Base-by-base conservation (phyloP, 2,888 invertebrate species). In the Lasioglossum calceatum region DNA sequence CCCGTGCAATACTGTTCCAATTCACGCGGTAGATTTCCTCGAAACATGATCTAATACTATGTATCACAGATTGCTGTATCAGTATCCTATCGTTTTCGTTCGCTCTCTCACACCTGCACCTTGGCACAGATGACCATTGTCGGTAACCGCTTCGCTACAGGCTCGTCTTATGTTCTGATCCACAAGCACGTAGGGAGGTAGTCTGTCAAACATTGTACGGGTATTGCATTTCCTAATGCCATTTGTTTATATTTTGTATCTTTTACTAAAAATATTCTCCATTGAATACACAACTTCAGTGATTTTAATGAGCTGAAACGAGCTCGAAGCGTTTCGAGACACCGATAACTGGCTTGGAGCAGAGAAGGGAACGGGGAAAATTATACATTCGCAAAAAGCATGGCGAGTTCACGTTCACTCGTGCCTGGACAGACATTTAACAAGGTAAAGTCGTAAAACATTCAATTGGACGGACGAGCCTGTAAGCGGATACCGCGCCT, bases 371-470 rank as follows among this genome's bases (percentile, higher is more conserved):
- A 73, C 50, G 50, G 47, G 73, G 23, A 16, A 67, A 36, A 77
- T 47, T 67, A 70, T 70, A 39, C 27, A 42, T 44, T 64, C 44
- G 47, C 70, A 70, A 54, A 50, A 50, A 78, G 19, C 19, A 44
- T 14, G 23, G 79, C 58, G 78, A 76, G 58, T 78, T 67, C 72
- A 80, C 73, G 75, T 79, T 77, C 50, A 23, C 32, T 47, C 42
- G 54, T 67, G 75, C 64, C 76, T 71, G 50, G 50, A 44, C 54
- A 70, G 70, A 75, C 71, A 73, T 70, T 88, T 88, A 87, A 85
- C 83, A 79, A 89, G 82, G 39, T 79, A 82, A 67, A 79, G 77
- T 88, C 81, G 76, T 88, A 81, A 88, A 82, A 85, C 85, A 88
- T 90, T 90, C 87, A 74, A 84, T 87, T 85, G 80, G 71, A 84